Percentiles rank a stretch among this genome's conserved stretches.
Evolutionary conservation across 2,113 vertebrate species (phyloP).

Genomic region (Corythornis madagascariensis): DNA sequence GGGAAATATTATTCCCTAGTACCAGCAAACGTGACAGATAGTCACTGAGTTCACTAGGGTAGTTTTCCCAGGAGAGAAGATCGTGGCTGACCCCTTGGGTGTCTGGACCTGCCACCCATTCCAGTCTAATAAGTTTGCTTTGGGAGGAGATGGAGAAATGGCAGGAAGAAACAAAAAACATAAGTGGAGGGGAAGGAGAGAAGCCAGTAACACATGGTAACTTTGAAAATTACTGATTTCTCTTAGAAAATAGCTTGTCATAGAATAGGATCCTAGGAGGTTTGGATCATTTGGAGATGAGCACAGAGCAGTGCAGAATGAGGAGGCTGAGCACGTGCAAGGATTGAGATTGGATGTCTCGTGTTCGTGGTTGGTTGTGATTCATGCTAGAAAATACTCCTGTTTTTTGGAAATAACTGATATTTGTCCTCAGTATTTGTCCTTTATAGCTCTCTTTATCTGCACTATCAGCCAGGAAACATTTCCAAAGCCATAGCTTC

Average conservation of each 20-base stretch:
- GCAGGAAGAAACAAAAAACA: background rate
- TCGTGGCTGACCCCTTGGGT: constrained; percentile 48
- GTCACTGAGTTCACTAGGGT: constrained; percentile 35
- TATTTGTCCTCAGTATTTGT: constrained; percentile 49
- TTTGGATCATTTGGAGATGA: constrained; percentile 53
- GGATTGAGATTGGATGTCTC: background rate
- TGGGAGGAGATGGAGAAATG: background rate
- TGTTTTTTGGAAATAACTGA: constrained; percentile 42
- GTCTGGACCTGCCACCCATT: constrained; percentile 51
- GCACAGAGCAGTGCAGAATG: constrained; percentile 24
- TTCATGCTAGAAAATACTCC: constrained; percentile 39
- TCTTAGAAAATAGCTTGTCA: background rate
- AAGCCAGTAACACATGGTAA: background rate
- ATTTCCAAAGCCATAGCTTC: constrained; percentile 66
- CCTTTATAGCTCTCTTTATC: constrained; percentile 59
- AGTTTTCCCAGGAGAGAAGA: constrained; percentile 37
- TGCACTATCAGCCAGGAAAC: constrained; percentile 46
- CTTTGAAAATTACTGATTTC: background rate
- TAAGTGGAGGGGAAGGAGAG: background rate
- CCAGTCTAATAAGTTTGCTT: background rate
- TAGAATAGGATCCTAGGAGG: background rate
- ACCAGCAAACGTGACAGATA: constrained; percentile 74
- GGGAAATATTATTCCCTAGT: constrained; percentile 75
- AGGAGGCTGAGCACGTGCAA: background rate
- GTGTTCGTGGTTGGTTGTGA: background rate